A percentile compares a stretch with the other conserved stretches of the same genome.
Conservation (phyloP, 2,113 vertebrate species). For the Paralichthys olivaceus region DNA sequence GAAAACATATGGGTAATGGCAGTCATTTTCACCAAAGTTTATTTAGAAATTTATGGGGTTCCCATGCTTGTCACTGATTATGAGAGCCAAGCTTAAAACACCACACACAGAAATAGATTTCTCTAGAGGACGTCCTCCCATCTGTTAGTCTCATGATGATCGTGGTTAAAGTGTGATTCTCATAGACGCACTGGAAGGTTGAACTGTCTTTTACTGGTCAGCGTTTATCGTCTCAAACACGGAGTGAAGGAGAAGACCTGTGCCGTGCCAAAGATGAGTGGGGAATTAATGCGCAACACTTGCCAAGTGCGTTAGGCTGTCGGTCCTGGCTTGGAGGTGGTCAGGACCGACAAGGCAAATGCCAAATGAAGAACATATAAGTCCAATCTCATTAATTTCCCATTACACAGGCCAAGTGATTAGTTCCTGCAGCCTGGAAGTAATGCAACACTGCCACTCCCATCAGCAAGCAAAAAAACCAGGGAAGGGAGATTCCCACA, state of each 20-base stretch:
- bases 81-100: neutral
- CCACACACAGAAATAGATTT: conserved; percentile 17
- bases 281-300: conserved; percentile 24
- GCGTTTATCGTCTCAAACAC: neutral
- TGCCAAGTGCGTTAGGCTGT: conserved; percentile 49
- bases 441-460: neutral
- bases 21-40: neutral
- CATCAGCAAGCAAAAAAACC: conserved; percentile 23
- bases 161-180: conserved; percentile 17
- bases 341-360: conserved; percentile 7
- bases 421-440: neutral
- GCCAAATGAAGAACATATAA: conserved; percentile 14
- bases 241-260: conserved; percentile 1
- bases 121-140: conserved; percentile 19
- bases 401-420: conserved; percentile 14
- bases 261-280: neutral
- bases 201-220: conserved; percentile 7
- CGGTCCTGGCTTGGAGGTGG: conserved; percentile 14
- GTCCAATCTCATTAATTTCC: conserved; percentile 35
- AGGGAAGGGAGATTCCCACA: conserved; percentile 9
- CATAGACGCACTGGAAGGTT: neutral
- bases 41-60: neutral
- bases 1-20: neutral
- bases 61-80: neutral
- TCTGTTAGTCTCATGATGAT: conserved; percentile 24